Evolutionary conservation across 2,797 vertebrate genomes (phyloP).

Genomic region (Paratrypauchen microcephalus): DNA sequence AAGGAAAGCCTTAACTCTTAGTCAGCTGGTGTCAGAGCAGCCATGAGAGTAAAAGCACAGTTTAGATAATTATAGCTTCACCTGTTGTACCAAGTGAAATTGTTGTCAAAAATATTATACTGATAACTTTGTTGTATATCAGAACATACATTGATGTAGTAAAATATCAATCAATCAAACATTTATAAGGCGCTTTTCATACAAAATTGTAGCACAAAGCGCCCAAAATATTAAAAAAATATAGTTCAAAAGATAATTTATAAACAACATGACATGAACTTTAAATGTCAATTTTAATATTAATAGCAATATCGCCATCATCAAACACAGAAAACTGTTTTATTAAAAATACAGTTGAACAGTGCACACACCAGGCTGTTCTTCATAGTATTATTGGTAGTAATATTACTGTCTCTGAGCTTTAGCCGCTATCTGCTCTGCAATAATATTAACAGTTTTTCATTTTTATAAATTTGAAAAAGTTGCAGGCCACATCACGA

Average conservation of each 20-base stretch:
- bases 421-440: neutral
- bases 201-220: no score
- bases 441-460: neutral
- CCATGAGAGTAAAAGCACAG: neutral
- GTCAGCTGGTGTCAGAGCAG: neutral
- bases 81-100: neutral
- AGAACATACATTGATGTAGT: neutral
- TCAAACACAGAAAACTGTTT: neutral
- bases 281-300: neutral
- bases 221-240: no score
- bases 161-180: no score
- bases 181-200: no score
- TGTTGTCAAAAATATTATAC: neutral
- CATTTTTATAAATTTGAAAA: neutral
- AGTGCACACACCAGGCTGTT: neutral
- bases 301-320: neutral
- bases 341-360: neutral
- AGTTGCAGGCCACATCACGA: neutral
- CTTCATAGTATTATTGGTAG: neutral
- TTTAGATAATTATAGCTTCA: neutral
- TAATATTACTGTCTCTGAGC: neutral
- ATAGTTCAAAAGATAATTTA: neutral
- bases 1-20: neutral
- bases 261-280: neutral
- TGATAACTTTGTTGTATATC: neutral